phyloP scores from a whole-genome alignment of 2,888 invertebrate species.

The Sesamia inferens region DNA sequence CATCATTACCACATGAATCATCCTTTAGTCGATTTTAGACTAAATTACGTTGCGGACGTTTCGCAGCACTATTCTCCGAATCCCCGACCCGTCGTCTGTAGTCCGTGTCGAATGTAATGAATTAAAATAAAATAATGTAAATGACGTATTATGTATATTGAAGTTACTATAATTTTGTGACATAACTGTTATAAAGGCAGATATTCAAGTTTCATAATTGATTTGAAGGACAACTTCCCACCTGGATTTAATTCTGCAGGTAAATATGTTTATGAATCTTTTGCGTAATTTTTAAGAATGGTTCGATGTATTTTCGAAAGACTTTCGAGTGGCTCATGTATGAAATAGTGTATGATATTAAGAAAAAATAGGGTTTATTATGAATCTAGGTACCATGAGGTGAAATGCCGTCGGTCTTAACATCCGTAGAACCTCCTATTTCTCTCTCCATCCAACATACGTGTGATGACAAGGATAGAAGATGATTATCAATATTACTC shows the following conservation, averaged over 20 bases:
- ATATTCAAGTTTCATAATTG: conserved; percentile 17
- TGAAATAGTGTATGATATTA: conserved; percentile 6
- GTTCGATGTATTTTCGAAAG: conserved; percentile 1
- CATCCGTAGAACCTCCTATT: conserved; percentile 23
- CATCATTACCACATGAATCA: neutral
- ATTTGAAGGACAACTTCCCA: conserved; percentile 32
- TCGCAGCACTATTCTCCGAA: conserved; percentile 52
- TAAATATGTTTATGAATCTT: conserved; percentile 28
- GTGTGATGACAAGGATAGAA: conserved; percentile 43
- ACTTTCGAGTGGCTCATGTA: neutral
- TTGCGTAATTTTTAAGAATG: conserved; percentile 30
- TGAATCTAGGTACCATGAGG: conserved; percentile 51
- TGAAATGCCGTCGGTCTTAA: conserved; percentile 29
- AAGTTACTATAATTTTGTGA: conserved; percentile 22
- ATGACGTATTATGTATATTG: conserved; percentile 28
- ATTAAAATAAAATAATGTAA: conserved; percentile 41
- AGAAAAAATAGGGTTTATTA: conserved; percentile 5
- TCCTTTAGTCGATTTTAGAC: conserved; percentile 38
- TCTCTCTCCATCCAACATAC: conserved; percentile 45
- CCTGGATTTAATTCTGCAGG: conserved; percentile 48
- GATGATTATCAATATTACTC: conserved; percentile 34
- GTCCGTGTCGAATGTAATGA: conserved; percentile 34
- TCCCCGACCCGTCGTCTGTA: conserved; percentile 37
- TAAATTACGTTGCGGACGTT: neutral
- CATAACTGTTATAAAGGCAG: conserved; percentile 5